phyloP scores from a whole-genome alignment of 2,797 vertebrate species.

The Enteromius radiatus region DNA sequence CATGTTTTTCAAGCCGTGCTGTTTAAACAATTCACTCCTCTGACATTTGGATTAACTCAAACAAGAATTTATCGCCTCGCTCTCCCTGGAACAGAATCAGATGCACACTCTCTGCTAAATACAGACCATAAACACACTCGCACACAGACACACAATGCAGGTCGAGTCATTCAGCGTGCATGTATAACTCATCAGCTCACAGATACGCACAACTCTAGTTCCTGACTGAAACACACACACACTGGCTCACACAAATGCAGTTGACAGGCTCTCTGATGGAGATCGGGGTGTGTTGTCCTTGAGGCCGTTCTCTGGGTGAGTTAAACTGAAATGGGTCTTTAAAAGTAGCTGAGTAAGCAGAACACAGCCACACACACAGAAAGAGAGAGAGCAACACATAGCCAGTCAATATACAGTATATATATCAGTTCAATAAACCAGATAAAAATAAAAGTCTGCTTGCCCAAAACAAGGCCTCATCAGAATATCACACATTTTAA shows the following conservation, averaged over 20 bases:
- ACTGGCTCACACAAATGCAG: not conserved
- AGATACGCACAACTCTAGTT: not conserved
- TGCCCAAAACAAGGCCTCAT: not conserved
- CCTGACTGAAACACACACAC: not conserved
- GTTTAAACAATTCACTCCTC: conserved; percentile 50
- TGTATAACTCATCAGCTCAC: conserved; percentile 26
- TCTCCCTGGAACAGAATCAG: conserved; percentile 37
- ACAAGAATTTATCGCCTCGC: conserved; percentile 47
- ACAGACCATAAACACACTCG: conserved; percentile 39
- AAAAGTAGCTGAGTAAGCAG: conserved; percentile 43
- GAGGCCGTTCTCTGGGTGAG: conserved; percentile 27
- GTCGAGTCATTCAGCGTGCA: conserved; percentile 7
- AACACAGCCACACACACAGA: not conserved
- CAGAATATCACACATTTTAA: not conserved
- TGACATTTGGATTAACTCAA: conserved; percentile 47
- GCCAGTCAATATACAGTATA: not conserved
- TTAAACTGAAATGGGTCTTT: conserved; percentile 44
- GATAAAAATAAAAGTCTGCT: not conserved
- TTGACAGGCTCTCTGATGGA: conserved; percentile 38
- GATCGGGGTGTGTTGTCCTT: conserved; percentile 41
- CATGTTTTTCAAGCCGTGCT: conserved; percentile 40
- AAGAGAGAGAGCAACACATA: not conserved
- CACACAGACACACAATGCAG: conserved; percentile 24
- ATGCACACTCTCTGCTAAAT: conserved; percentile 42
- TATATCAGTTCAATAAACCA: conserved; percentile 17